Base-by-base conservation (phyloP, 2,113 vertebrate genomes). In the Chrysemys picta region DNA sequence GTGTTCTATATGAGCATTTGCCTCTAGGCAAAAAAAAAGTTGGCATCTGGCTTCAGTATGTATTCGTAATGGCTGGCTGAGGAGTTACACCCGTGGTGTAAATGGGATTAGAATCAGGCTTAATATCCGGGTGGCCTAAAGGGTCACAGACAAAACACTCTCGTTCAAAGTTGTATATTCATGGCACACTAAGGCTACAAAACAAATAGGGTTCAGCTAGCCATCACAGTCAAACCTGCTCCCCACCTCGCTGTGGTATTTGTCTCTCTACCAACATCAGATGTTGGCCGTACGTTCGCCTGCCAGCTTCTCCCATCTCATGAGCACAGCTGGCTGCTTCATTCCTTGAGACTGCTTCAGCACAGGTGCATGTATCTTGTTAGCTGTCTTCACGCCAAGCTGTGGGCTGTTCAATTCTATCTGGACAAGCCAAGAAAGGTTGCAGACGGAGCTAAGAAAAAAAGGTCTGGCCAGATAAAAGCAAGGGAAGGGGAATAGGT, bases 371-470 rank as follows among this genome's bases (percentile, higher is more conserved):
- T 2, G 17, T 10, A 21, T 38, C 65, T n/a, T 5, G 17, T 69
- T n/a, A n/a, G 65, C 65, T 76, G 22, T 76, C 75, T 76, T 76
- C 42, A 76, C 12, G 3, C 24, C 75, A 45, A 27, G 38, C 42
- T 24, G 7, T 27, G 22, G 38, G 21, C 42, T 45, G 38, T 31
- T 82, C 54, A 31, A 2, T 88, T 72, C 29, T 85, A 45, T 24
- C 56, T 0, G 0, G 38, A 21, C 0, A 5, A 86, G 54, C 47
- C n/a, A 65, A 27, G 75, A 54, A 80, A 31, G 82, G 52, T 24
- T 1, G 0, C 0, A 31, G 53, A 7, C 10, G 1, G 5, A 6
- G 72, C 59, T 24, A 3, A 35, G 3, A 56, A 1, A 12, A 2
- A 78, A 47, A 27, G 17, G 10, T 50, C n/a, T 87, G 80, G n/a